Base-by-base conservation (phyloP, 2,888 invertebrate species). In the Brachyopa scutellaris region DNA sequence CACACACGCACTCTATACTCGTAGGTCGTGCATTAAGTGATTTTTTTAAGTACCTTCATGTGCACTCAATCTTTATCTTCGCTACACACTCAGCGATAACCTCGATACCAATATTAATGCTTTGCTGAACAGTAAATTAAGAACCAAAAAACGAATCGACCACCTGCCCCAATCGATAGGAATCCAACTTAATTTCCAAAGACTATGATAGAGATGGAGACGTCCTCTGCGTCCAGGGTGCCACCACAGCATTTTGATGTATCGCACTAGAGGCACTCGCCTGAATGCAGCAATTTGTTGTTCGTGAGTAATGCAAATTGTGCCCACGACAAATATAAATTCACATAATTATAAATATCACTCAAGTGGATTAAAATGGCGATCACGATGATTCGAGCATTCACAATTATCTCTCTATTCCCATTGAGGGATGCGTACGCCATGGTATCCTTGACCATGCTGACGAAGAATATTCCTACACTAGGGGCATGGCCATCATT, bases 261-360 rank as follows among this genome's bases (percentile, higher is more conserved):
- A 33, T 61, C 33, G 19, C 33, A n/a, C 26, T 23, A 33, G 36
- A 31, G 3, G 15, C 23, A 29, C 38, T 38, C 31, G 31, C 29
- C 45, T n/a, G 38, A 53, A 31, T 11, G 49, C 17, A 26, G 57
- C 45, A 45, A 64, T 77, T 77, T 47, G 69, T 57, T 64, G 62
- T 26, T 31, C 53, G 59, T 67, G 67, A 79, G 47, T 79, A 79
- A 79, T 73, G 11, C 55, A 67, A 73, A 73, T 79, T 61, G 73
- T 19, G 26, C 29, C n/a, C 31, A 57, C 49, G 51, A 45, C 23
- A 64, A 29, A 64, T 40, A 70, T 55, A 67, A 76, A 80, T 69
- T 76, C 73, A 38, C 21, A 64, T 69, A 76, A 80, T 76, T 80
- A 80, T 69, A 69, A 80, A 69, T 69, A 76, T 59, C 80, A 62